Base-by-base conservation (phyloP, 1,140 invertebrate species). In the Maconellicoccus hirsutus region DNA sequence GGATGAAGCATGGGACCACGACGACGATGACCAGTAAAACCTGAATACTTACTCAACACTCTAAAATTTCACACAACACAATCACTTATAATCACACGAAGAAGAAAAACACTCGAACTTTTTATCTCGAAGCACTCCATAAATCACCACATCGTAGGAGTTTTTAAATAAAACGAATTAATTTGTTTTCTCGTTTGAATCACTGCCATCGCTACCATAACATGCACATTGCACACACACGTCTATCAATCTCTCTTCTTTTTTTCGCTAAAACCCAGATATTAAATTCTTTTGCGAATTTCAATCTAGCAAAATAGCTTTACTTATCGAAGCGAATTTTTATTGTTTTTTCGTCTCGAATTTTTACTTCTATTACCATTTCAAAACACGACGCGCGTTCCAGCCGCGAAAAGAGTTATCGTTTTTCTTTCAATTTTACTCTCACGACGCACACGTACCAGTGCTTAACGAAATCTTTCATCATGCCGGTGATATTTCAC, bases 241-340 rank as follows among this genome's bases (percentile, higher is more conserved):
- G 42, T 52, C n/a, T 8, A 16, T 52, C 42, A 8, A n/a, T 14
- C 42, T 14, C 10, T 19, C 2, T 52, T 4, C 42, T 52, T 6
- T 16, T 19, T 8, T 52, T 52, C n/a, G n/a, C 42, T 16, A 16
- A 4, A 16, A 52, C 12, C 10, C 2, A 52, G 12, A 16, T 52
- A 52, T 52, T 52, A 19, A 52, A 52, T 52, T 52, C 42, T 52
- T 52, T 52, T n/a, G n/a, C n/a, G 42, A 52, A 52, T 52, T 52
- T 52, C 42, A 52, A 52, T 19, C 10, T 52, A 52, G 42, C 16
- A 16, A 8, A 52, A 33, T 33, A 52, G 42, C n/a, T 52, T 2
- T 52, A 19, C 42, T 6, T 52, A 8, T 52, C 14, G 6, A 14
- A 16, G 42, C 42, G 42, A 52, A 52, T 8, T 19, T 14, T 52